Base-by-base conservation (phyloP, 2,888 invertebrate species). In the Maniola hyperantus region DNA sequence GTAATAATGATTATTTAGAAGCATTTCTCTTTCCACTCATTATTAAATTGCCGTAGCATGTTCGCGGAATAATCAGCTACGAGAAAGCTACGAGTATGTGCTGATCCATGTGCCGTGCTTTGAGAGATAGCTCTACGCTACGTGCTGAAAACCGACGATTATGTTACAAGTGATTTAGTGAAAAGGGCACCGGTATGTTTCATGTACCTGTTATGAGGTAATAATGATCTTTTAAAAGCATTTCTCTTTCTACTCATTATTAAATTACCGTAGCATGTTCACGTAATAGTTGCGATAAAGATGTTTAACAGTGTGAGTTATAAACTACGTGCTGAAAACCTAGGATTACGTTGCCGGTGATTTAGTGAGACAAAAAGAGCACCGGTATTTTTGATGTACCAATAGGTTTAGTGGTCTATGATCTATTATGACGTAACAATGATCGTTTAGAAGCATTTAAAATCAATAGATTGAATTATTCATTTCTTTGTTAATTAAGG, bases 91-190 rank as follows among this genome's bases (percentile, higher is more conserved):
- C 39, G 39, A 39, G 5, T 46, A 46, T 7, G 46, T 46, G 26
- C 26, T 26, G 26, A 26, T 2, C 26, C n/a, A 2, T 26, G 77
- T 76, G 72, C 72, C 71, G 62, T 71, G 75, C 67, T 68, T 53
- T 73, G 73, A 72, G 66, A 70, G 75, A 74, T 71, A n/a, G n/a
- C n/a, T 26, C 1, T 68, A 8, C 64, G 55, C 61, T 68, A 73
- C 69, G 72, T 71, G 72, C 65, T 67, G 62, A 65, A 70, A 65
- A 65, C 65, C 57, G 61, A 64, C 64, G 48, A 69, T 67, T 69
- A 69, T 67, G 54, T 42, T 63, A 33, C 48, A 51, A 44, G 51
- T 70, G 70, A 67, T 67, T 67, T 65, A 65, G 63, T 46, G 42
- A 42, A 11, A 50, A 36, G 36, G 18, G 18, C 11, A 34, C 18